Conservation (phyloP, 1,140 invertebrate genomes). For the Drosophila willistoni region DNA sequence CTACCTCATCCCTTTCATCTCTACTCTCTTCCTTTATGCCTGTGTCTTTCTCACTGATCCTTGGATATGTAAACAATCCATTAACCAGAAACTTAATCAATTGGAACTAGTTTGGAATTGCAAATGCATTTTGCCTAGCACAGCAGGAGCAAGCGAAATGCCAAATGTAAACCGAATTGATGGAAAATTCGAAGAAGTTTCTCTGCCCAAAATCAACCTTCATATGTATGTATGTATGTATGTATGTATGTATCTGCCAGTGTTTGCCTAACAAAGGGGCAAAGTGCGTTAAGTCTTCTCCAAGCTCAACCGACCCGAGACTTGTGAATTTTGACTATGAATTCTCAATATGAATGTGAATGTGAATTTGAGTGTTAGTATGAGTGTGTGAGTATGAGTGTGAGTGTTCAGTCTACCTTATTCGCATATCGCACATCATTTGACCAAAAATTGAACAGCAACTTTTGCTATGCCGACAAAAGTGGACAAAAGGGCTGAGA, state of each 20-base stretch:
- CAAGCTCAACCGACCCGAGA: conserved; percentile 12
- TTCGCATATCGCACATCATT: conserved; percentile 43
- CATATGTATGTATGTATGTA: conserved; percentile 32
- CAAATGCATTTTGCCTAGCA: conserved; percentile 69
- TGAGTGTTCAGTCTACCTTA: conserved; percentile 1
- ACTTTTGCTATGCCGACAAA: conserved; percentile 26
- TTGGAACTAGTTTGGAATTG: conserved; percentile 76
- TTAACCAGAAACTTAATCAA: conserved; percentile 81
- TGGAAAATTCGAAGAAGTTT: conserved; percentile 43
- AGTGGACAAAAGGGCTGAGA: conserved; percentile 16
- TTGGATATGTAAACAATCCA: conserved; percentile 77
- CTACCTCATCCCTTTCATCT: neutral
- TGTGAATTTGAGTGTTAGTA: conserved; percentile 18
- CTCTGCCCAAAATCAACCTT: conserved; percentile 18
- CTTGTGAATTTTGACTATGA: conserved; percentile 37
- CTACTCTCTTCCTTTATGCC: neutral
- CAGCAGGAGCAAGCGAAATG: conserved; percentile 50
- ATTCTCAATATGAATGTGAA: conserved; percentile 6
- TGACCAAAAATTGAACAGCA: conserved; percentile 58
- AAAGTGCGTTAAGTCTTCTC: conserved; percentile 9
- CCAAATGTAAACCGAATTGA: conserved; percentile 44
- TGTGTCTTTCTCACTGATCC: conserved; percentile 37
- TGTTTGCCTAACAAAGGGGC: conserved; percentile 55
- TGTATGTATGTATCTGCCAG: conserved; percentile 14
- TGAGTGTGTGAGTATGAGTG: neutral